Evolutionary conservation across 2,888 invertebrate genomes (phyloP).

Genomic region (Coleophora flavipennella): DNA sequence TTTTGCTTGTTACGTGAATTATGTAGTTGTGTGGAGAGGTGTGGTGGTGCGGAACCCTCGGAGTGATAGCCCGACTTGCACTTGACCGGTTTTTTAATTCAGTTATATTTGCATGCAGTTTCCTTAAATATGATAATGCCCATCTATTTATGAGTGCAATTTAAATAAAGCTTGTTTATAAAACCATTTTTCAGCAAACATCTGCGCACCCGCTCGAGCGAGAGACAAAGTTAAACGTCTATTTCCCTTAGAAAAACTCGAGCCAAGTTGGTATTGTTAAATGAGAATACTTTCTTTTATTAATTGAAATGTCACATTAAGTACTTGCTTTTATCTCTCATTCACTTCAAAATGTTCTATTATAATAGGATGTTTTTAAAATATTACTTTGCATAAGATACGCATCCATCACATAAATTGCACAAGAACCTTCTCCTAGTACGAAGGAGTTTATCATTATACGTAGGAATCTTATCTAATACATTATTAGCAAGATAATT

Average conservation of each 20-base stretch:
- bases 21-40: too few relatives aligned
- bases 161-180: conserved; percentile 27
- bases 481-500: too few relatives aligned
- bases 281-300: conserved; percentile 31
- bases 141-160: conserved; percentile 7
- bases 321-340: background rate
- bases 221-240: conserved; percentile 50
- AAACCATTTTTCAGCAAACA: conserved; percentile 53
- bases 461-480: too few relatives aligned
- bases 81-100: conserved; percentile 1
- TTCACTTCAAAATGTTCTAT: background rate
- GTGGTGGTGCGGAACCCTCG: too few relatives aligned
- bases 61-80: too few relatives aligned
- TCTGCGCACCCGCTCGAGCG: conserved; percentile 48
- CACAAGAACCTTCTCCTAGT: too few relatives aligned
- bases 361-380: background rate
- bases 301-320: conserved; percentile 18
- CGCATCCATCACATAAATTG: too few relatives aligned
- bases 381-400: too few relatives aligned
- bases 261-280: conserved; percentile 31
- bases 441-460: too few relatives aligned
- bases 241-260: conserved; percentile 47
- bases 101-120: background rate
- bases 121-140: too few relatives aligned
- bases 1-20: too few relatives aligned